Base-by-base conservation (phyloP, 1,140 invertebrate genomes). In the Meloidogyne floridensis region DNA sequence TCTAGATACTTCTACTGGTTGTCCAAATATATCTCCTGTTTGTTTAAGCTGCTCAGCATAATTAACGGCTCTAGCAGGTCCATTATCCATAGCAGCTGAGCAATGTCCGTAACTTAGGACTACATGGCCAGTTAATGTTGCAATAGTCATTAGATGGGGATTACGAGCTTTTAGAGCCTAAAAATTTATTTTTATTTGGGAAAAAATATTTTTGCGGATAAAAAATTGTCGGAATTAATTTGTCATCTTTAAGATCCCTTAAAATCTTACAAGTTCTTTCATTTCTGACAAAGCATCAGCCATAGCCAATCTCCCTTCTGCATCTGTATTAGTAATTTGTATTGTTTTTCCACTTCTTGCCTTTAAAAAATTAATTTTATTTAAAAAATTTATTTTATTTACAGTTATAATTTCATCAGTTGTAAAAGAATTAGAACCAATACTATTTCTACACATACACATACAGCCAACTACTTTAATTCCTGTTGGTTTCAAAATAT, bases 281-380 rank as follows among this genome's bases (percentile, higher is more conserved):
- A 91, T 89, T 43, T 90, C 83, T 88, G 94, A 96, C 6, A 98
- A 92, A 5, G 95, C 93, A 92, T 98, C 97, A 15, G 95, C 94
- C 95, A 98, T 97, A 9, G 94, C 95, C 93, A 98, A 94, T 43
- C 96, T 91, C 0, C 96, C 96, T 91, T 98, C 96, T 70, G 96
- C 95, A 91, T 98, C 96, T 9, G 96, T 98, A 89, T 98, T 98
- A 1, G 94, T 94, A 75, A 98, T 93, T 77, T 96, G 92, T 2
- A 96, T 93, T 54, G 92, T 92, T n/a, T 93, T 93, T 4, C 95
- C 95, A 71, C 95, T 94, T 81, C 95, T 93, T 0, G 95, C 94
- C 6, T 94, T 93, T 73, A 98, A n/a, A 18, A 71, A 76, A 76
- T 47, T 32, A 71, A 71, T 3, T 3, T 18, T 32, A 32, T 18